Percentiles rank a stretch among this genome's conserved stretches.
phyloP scores from a whole-genome alignment of 2,113 vertebrate genomes.

The Protobothrops mucrosquamatus region DNA sequence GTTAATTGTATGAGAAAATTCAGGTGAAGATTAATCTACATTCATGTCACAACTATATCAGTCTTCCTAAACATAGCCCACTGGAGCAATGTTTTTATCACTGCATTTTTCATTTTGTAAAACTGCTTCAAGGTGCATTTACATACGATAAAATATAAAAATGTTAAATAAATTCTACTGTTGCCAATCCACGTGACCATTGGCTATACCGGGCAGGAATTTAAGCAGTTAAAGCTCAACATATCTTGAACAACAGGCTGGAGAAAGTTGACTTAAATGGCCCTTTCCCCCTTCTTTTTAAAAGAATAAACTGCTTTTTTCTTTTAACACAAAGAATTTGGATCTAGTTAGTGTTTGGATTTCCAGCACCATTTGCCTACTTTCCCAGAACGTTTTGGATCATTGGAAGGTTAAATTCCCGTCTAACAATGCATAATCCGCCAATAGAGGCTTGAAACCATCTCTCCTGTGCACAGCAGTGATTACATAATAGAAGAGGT shows the following conservation, averaged over 20 bases:
- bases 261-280: neutral
- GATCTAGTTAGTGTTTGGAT: neutral
- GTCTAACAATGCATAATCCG: neutral
- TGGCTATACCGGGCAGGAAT: neutral
- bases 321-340: neutral
- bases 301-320: neutral
- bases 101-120: neutral
- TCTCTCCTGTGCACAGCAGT: constrained; percentile 23
- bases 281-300: neutral
- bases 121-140: neutral
- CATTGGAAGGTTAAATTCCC: constrained; percentile 20
- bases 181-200: neutral
- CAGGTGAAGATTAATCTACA: neutral
- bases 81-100: neutral
- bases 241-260: neutral
- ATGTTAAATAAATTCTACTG: neutral
- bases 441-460: constrained; percentile 7
- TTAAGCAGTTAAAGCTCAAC: neutral
- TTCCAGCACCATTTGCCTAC: neutral
- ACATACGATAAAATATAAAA: neutral
- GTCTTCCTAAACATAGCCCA: neutral
- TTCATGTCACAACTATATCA: neutral
- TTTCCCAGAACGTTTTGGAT: constrained; percentile 2
- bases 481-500: constrained; percentile 52
- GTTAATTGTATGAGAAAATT: constrained; percentile 1